Evolutionary conservation across 1,140 invertebrate genomes (phyloP), one percentile per base, ranked within the genome.

Genomic region (Paramacrobiotus metropolitanus): DNA sequence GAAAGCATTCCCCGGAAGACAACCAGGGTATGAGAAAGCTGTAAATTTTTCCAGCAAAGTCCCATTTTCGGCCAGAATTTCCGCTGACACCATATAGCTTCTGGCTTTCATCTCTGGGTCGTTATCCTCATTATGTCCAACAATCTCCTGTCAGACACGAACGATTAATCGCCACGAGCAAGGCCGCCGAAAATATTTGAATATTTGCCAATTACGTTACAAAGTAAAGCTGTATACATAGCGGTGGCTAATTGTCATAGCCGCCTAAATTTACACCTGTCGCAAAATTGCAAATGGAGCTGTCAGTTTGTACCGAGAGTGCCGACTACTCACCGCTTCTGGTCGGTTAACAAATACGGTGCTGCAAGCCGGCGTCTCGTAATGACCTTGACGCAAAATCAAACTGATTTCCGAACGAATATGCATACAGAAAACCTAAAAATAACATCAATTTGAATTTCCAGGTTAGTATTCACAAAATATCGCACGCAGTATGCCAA

Each of bases 81-180:
- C 48, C 48, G 48, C 48, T 15, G 48, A 15, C 15, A 55, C 48
- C 15, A 55, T 15, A 24, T 55, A 55, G 48, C 48, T 55, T 15
- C 28, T 15, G 4, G 48, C 48, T 28, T 55, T 55, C 48, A 55
- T 55, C 4, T 28, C 48, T 20, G 48, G 48, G 24, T 55, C 48
- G 48, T 55, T 55, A 24, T 55, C 48, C 24, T 55, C 48, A 28
- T 55, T 55, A 28, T 55, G 48, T 15, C 48, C 48, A 24, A 55
- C 48, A 24, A 55, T 55, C 24, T 55, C 48, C 48, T 55, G 48
- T 9, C 15, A 55, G 9, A 9, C 34, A 55, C 9, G 48, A 24
- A 55, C n/a, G 34, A 40, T 40, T 9, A 40, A 40, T 40, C 9
- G n/a, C n/a, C n/a, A n/a, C n/a, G n/a, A n/a, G n/a, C n/a, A n/a